Percentiles rank a stretch among this genome's conserved stretches.
Evolutionary conservation across 2,113 vertebrate genomes (phyloP).

Genomic region (Sigmodon hispidus): DNA sequence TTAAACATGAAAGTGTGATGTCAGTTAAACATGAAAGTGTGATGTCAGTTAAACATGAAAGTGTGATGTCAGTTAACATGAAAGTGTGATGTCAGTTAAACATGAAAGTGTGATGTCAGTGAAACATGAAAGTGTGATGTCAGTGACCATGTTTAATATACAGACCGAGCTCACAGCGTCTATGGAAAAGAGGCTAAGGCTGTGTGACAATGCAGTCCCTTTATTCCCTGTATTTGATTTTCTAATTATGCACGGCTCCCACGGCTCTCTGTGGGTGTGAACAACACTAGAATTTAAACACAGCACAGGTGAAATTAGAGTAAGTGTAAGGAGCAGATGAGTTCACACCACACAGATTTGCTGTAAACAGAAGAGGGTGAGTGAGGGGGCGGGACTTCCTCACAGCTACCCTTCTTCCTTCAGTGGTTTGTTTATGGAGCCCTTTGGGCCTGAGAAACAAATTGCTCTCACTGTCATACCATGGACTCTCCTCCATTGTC

Average conservation of each 20-base stretch:
- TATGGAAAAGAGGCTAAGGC: neutral
- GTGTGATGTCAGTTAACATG: neutral
- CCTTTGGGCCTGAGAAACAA: neutral
- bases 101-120: neutral
- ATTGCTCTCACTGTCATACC: neutral
- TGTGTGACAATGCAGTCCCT: neutral
- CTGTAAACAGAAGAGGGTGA: neutral
- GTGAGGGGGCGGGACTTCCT: neutral
- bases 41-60: neutral
- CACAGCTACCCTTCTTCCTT: neutral
- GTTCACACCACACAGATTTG: neutral
- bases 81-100: neutral
- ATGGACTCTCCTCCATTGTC: neutral
- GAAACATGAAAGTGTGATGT: no score
- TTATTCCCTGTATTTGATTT: neutral
- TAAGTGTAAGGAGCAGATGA: neutral
- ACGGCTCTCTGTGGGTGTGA: neutral
- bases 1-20: no score
- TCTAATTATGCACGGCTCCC: neutral
- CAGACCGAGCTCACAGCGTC: neutral
- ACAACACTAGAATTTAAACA: neutral
- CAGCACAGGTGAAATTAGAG: neutral
- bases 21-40: neutral
- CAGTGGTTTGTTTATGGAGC: neutral
- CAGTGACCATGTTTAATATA: neutral